Evolutionary conservation across 2,888 invertebrate species (phyloP), one percentile per base, ranked within the genome.

Genomic region (Zaprionus lineosus): DNA sequence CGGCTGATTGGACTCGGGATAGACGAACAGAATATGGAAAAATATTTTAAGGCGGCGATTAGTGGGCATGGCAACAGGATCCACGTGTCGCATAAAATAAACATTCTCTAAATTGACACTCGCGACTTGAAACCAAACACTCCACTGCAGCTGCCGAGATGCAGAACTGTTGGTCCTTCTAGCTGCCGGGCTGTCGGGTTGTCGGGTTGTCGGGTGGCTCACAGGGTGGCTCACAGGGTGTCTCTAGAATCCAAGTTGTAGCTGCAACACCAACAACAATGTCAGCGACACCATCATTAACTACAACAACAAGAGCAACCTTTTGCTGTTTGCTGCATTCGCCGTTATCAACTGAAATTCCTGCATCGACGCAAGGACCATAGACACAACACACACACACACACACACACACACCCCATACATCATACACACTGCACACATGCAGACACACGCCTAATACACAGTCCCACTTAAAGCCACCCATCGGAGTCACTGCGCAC

Each of bases 81-180:
- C 68, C 81, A 76, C 83, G 77, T 71, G 81, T 63, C 58, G 74
- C 68, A 77, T 85, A 77, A 84, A 84, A 86, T 84, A 86, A 84
- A 85, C 86, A 86, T 86, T 84, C 81, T 65, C 77, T 67, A 85
- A 85, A 86, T 85, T 84, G 84, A 86, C 86, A 83, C 81, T 86
- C 85, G 68, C 73, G 74, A 83, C 77, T 81, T 75, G 74, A 68
- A 74, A 65, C 72, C 72, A 66, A 76, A 74, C 77, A 76, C 63
- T 73, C 71, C 60, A 83, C 67, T 74, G 72, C 62, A 62, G 50
- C 33, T 40, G 28, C 37, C 65, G 39, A 29, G 31, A 21, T 21
- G 21, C n/a, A n/a, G n/a, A n/a, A n/a, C n/a, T n/a, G n/a, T n/a
- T n/a, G n/a, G n/a, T n/a, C n/a, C n/a, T n/a, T n/a, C n/a, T 21